These are phyloP conservation scores for Diplosoma virens DNA, from an alignment of 23 tunicate species.

Conservation along the genomic window DNA sequence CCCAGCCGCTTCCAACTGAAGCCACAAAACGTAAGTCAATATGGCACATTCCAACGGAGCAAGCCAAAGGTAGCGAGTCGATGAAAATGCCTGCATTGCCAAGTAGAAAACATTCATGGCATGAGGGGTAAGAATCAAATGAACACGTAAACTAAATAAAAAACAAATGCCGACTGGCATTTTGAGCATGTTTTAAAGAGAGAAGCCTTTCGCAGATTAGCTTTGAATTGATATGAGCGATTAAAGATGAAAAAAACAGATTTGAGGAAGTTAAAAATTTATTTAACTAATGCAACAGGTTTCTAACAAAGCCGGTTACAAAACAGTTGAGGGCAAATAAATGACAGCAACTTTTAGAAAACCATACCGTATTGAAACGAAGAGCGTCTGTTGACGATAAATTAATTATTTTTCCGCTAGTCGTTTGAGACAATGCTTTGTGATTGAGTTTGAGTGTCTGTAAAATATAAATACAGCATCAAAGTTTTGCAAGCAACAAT, in stretches of 20 bases:
- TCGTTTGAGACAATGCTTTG: slow-evolving; percentile 39
- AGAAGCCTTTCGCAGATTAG: no score
- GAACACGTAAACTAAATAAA: neutral
- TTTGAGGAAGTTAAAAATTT: no score
- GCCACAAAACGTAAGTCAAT: slow-evolving; percentile 41
- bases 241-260: no score
- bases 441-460: slow-evolving; percentile 73
- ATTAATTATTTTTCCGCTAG: slow-evolving; percentile 84
- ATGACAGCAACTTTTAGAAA: no score
- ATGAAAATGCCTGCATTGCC: slow-evolving; percentile 21
- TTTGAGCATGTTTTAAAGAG: no score
- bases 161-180: neutral
- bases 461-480: slow-evolving; percentile 1
- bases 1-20: slow-evolving; percentile 28
- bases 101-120: no score
- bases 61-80: slow-evolving; percentile 50
- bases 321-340: no score
- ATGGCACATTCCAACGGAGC: slow-evolving; percentile 51
- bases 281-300: no score
- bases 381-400: slow-evolving; percentile 86
- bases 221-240: no score
- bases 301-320: no score
- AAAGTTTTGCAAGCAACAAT: neutral
- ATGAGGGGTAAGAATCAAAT: neutral
- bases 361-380: slow-evolving; percentile 60